Conservation (phyloP, 1,140 invertebrate species). For the Apis laboriosa region DNA sequence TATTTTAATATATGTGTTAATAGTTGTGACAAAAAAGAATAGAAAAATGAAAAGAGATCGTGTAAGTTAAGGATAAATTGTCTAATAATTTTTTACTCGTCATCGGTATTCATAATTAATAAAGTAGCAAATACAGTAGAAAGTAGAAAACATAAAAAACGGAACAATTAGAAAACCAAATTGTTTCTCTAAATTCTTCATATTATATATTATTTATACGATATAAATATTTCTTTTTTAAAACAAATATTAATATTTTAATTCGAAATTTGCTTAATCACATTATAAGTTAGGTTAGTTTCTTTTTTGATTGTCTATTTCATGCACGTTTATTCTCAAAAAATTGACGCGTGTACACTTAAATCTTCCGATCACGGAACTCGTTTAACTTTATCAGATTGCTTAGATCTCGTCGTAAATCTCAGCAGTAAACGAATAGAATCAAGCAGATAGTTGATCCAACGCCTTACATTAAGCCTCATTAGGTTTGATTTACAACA, state of each 20-base stretch:
- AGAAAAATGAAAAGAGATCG: too few species aligned
- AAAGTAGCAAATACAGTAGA: too few species aligned
- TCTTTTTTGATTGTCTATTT: background rate
- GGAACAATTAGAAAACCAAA: too few species aligned
- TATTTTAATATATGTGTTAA: too few species aligned
- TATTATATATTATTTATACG: too few species aligned
- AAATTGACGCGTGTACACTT: background rate
- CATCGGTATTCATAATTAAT: too few species aligned
- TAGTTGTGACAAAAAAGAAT: too few species aligned
- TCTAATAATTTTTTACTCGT: too few species aligned
- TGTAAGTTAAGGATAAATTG: too few species aligned
- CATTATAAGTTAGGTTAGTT: background rate
- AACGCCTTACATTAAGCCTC: constrained; percentile 18
- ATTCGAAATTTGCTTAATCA: background rate
- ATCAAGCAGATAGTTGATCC: background rate
- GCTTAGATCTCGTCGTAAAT: constrained; percentile 30
- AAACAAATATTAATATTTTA: background rate
- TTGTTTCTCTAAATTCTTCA: too few species aligned
- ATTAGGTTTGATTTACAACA: constrained; percentile 22
- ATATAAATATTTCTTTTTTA: rapidly evolving
- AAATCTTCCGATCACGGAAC: background rate
- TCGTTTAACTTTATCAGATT: constrained; percentile 2
- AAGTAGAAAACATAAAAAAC: too few species aligned
- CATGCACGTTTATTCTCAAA: too few species aligned
- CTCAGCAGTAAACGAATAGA: constrained; percentile 7